These are phyloP conservation scores for Gallinago stenura DNA, from an alignment of 2,797 vertebrate genomes.

Conservation along the genomic window DNA sequence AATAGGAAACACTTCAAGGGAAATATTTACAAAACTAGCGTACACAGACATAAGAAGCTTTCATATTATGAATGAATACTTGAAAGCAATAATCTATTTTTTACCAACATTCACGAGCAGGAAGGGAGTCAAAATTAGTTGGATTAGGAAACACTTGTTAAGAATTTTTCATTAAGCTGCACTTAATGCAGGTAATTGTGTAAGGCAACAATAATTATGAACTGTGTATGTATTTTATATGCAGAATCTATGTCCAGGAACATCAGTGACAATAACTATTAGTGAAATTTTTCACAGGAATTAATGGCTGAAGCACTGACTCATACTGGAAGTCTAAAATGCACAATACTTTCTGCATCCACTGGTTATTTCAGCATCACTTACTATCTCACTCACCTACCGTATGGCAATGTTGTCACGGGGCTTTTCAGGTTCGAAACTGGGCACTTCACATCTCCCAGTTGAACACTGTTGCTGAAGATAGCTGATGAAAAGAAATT, in stretches of 20 bases:
- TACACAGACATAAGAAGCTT: neutral
- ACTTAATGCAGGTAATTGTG: neutral
- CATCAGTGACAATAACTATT: neutral
- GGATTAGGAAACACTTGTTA: neutral
- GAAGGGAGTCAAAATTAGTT: neutral
- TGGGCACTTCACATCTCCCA: neutral
- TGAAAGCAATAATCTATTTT: neutral
- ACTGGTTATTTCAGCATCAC: neutral
- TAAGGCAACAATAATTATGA: neutral
- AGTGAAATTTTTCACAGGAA: neutral
- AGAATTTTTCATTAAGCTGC: neutral
- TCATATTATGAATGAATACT: neutral
- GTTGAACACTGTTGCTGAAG: neutral
- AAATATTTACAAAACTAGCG: conserved; percentile 7
- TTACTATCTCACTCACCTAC: conserved; percentile 10
- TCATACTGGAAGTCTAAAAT: neutral
- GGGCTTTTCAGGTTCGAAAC: neutral
- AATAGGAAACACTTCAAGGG: conserved; percentile 38
- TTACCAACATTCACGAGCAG: neutral
- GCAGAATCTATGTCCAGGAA: neutral
- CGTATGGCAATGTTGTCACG: neutral
- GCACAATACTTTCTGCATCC: neutral
- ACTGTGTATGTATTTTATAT: neutral
- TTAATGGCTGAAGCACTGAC: neutral
- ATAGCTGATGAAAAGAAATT: neutral